Conservation (phyloP, 2,113 vertebrate genomes). For the Pelusios castaneus region DNA sequence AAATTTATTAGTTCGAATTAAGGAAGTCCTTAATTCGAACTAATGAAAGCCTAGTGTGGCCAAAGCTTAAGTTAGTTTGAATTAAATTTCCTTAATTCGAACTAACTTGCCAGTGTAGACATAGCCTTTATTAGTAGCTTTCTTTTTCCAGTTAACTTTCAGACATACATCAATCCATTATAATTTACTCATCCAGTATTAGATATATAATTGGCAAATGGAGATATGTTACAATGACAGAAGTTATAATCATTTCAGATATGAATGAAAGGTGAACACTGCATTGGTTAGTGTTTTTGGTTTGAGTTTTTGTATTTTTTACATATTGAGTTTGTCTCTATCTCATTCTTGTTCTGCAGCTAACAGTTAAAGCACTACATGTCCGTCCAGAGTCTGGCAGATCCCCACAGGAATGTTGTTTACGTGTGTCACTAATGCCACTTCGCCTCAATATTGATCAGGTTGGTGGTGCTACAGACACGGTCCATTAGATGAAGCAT, state of each 20-base stretch:
- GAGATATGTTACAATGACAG: not conserved
- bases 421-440: conserved; percentile 94
- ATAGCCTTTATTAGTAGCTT: rapidly evolving
- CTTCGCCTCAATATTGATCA: conserved; percentile 98
- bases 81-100: no score
- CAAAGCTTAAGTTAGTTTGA: no score
- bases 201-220: not conserved
- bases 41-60: no score
- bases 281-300: not conserved
- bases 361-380: conserved; percentile 94
- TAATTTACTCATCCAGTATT: not conserved
- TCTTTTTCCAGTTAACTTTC: not conserved
- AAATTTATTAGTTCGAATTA: no score
- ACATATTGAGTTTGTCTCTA: not conserved
- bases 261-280: not conserved
- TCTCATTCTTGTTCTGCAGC: conserved; percentile 69
- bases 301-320: not conserved
- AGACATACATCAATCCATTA: not conserved
- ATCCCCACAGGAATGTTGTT: conserved; percentile 94
- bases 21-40: no score
- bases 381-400: conserved; percentile 92
- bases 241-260: not conserved
- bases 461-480: conserved; percentile 71
- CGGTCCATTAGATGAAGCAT: not conserved
- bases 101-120: no score